These are phyloP conservation scores for Ammodytes marinus DNA, from an alignment of 2,113 vertebrate species.

Conservation along the genomic window DNA sequence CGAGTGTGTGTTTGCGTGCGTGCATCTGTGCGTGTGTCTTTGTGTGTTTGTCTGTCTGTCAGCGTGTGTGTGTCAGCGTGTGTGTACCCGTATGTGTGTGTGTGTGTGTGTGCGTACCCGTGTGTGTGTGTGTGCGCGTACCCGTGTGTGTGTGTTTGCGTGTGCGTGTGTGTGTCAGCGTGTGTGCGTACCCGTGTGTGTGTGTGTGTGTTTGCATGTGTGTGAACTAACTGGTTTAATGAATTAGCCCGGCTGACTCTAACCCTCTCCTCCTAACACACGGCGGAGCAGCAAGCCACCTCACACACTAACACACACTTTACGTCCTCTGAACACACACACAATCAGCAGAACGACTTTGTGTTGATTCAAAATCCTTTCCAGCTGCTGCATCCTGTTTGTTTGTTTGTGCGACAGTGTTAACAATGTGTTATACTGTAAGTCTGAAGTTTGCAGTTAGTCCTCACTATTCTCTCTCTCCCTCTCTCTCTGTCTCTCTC, in stretches of 20 bases:
- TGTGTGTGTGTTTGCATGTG: slow-evolving; percentile 47
- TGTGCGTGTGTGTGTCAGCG: too few species aligned
- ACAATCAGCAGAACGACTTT: slow-evolving; percentile 70
- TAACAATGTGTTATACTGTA: background rate
- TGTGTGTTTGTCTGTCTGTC: too few species aligned
- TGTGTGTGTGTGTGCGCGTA: background rate
- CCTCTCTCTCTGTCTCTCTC: background rate
- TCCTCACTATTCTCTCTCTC: slow-evolving; percentile 32
- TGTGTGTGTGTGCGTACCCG: slow-evolving; percentile 39
- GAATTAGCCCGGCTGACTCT: too few species aligned
- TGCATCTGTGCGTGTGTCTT: background rate
- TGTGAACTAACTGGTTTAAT: slow-evolving; percentile 83
- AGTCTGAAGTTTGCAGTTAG: slow-evolving; percentile 4
- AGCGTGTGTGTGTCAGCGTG: too few species aligned
- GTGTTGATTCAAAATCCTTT: slow-evolving; percentile 34
- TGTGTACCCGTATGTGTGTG: too few species aligned
- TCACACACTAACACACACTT: too few species aligned
- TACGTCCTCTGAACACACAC: too few species aligned
- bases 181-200: too few species aligned
- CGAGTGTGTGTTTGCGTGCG: background rate
- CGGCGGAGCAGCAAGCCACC: too few species aligned
- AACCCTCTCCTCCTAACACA: too few species aligned
- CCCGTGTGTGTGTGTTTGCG: too few species aligned
- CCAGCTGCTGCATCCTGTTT: background rate
- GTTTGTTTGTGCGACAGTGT: slow-evolving; percentile 56